phyloP scores from a whole-genome alignment of 2,113 vertebrate species.

The Alligator sinensis region DNA sequence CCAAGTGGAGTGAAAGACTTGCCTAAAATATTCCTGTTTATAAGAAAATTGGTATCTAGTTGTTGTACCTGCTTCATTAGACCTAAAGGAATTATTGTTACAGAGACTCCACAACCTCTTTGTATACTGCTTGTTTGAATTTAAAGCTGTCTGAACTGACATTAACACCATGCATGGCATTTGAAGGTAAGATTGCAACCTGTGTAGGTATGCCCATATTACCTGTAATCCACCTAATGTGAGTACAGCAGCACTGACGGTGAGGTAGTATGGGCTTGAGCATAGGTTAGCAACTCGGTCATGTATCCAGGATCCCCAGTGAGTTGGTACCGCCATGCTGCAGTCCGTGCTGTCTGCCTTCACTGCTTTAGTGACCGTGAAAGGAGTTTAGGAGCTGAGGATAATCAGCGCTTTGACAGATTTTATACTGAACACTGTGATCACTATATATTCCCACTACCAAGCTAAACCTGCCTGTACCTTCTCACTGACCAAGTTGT shows the following conservation, averaged over 20 bases:
- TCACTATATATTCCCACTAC: background rate
- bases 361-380: background rate
- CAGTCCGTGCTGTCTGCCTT: background rate
- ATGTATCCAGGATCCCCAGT: background rate
- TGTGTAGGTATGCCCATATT: background rate
- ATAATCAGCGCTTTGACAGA: fast-evolving
- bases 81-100: background rate
- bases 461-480: background rate
- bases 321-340: background rate
- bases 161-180: background rate
- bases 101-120: background rate
- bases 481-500: background rate
- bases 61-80: background rate
- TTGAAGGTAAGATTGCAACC: background rate
- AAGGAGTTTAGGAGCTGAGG: background rate
- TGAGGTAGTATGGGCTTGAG: fast-evolving
- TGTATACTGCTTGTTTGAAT: background rate
- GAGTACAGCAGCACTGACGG: background rate
- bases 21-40: background rate
- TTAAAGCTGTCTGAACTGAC: background rate
- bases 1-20: background rate
- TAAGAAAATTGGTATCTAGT: background rate
- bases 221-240: background rate
- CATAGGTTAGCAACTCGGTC: background rate
- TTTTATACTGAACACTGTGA: background rate